Evolutionary conservation across 2,888 invertebrate species (phyloP).

Genomic region (Himalopsyche tibetana): DNA sequence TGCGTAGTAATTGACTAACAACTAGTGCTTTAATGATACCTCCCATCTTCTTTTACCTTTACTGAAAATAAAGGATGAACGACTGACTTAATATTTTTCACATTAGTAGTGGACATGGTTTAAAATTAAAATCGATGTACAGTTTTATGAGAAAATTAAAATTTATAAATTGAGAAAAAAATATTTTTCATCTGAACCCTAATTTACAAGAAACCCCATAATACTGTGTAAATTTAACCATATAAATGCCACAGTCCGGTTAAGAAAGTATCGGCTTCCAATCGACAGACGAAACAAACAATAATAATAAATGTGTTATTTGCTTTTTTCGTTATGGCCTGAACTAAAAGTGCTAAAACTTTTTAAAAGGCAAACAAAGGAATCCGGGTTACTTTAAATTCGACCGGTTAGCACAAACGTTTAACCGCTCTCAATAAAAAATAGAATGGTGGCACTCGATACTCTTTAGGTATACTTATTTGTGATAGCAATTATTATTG

Average conservation of each 20-base stretch:
- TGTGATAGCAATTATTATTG: conserved; percentile 43
- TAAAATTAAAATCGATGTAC: too few species aligned
- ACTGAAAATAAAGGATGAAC: too few species aligned
- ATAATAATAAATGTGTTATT: conserved; percentile 39
- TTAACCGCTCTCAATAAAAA: conserved; percentile 47
- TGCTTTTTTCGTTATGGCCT: conserved; percentile 52
- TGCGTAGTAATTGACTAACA: too few species aligned
- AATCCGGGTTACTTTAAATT: conserved; percentile 48
- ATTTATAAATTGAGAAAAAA: too few species aligned
- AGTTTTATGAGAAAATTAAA: too few species aligned
- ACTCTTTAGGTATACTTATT: conserved; percentile 20
- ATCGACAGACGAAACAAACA: conserved; percentile 46
- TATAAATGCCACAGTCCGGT: neutral
- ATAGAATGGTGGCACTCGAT: conserved; percentile 19
- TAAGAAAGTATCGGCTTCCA: conserved; percentile 38
- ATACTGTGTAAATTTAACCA: neutral
- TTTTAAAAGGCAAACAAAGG: conserved; percentile 63
- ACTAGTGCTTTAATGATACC: too few species aligned
- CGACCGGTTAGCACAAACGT: conserved; percentile 55
- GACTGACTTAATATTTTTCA: too few species aligned
- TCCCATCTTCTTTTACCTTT: too few species aligned
- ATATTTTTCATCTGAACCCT: neutral
- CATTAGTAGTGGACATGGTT: too few species aligned
- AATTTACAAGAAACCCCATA: neutral
- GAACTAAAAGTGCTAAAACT: conserved; percentile 51